Base-by-base conservation (phyloP, 2,113 vertebrate species). In the Leptocoma aspasia region DNA sequence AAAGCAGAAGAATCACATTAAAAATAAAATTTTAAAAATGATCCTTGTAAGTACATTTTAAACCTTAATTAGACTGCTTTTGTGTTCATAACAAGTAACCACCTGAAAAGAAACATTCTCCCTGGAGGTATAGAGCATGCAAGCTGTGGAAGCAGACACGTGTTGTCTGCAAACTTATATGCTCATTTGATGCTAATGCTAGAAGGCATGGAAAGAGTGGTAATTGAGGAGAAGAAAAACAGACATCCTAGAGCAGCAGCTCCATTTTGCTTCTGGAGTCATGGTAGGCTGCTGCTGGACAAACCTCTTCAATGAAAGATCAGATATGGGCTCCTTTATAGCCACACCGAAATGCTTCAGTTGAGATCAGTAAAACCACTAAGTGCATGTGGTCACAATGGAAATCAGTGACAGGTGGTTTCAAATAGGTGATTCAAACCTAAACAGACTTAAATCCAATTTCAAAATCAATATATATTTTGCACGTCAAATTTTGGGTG, bases 161-260 rank as follows among this genome's bases (percentile, higher is more conserved):
- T 33, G 10, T 1, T 61, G 30, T 15, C 39, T 76, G 35, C 39
- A 79, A 39, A 27, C 21, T 54, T 28, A 26, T 1, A 4, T 10
- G 18, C 11, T 60, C 0, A 0, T 64, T 23, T 90, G 65, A 39
- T 52, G 49, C 0, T 3, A n/a, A 68, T 50, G 7, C 27, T 31
- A 15, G 28, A 78, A 75, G 22, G 21, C 42, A 33, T 7, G 35
- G 26, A 45, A 80, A 57, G n/a, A 39, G 15, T 27, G 8, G n/a
- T 18, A 15, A 84, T 10, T 15, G 79, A 59, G 33, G 9, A 7
- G 15, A 83, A 76, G 15, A 44, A 3, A 16, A 68, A 33, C 14
- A 52, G 11, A 30, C 5, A 75, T 27, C 23, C 33, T 24, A 15
- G 7, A 65, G 14, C 26, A 64, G 30, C 18, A 35, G 47, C 26